Evolutionary conservation across 2,797 vertebrate genomes (phyloP).

Genomic region (Acanthornis magna): DNA sequence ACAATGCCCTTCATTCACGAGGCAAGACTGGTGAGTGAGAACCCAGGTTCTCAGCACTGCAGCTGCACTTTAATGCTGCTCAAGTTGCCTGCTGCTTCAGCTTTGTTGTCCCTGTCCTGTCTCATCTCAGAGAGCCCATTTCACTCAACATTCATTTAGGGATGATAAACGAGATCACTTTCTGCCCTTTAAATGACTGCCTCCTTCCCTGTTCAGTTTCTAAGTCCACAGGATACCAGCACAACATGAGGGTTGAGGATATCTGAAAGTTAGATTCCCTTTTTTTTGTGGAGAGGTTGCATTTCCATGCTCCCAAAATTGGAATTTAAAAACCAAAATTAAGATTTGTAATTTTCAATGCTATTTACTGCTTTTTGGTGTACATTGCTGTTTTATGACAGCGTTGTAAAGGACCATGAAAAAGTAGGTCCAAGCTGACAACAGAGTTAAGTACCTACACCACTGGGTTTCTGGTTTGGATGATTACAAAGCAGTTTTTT

Average conservation of each 20-base stretch:
- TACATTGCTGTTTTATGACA: neutral
- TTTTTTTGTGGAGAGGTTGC: neutral
- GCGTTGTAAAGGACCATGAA: neutral
- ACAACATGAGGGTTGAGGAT: neutral
- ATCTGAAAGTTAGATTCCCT: neutral
- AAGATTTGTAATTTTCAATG: neutral
- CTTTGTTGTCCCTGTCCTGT: neutral
- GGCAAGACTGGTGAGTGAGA: neutral
- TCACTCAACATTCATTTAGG: neutral
- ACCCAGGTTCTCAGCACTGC: neutral
- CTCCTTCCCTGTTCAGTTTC: neutral
- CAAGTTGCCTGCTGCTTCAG: neutral
- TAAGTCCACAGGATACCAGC: neutral
- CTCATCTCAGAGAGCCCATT: neutral
- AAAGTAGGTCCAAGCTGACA: neutral
- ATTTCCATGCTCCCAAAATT: neutral
- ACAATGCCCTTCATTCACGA: neutral
- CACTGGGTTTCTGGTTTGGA: neutral
- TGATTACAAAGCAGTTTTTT: neutral
- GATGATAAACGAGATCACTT: neutral
- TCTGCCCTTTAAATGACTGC: neutral
- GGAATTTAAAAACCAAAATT: neutral
- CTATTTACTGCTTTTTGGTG: neutral
- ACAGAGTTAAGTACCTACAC: neutral
- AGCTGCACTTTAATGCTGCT: neutral